Percentiles rank a stretch among this genome's conserved stretches.
Conservation (phyloP, 1,140 invertebrate species). For the Stenopsyche tienmushanensis region DNA sequence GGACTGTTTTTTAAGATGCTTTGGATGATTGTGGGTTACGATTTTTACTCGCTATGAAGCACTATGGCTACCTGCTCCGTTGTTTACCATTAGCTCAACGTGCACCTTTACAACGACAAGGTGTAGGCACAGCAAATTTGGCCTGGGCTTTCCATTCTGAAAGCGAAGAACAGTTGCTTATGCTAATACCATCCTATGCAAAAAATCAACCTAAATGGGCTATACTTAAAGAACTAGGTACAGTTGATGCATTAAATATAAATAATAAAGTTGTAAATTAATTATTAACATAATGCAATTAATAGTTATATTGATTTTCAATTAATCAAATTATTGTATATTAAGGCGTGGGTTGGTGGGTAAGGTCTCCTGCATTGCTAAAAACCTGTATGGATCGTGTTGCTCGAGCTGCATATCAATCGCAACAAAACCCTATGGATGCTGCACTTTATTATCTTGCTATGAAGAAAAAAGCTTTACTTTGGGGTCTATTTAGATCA, state of each 20-base stretch:
- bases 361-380: conserved; percentile 82
- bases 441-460: conserved; percentile 97
- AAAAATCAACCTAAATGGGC: conserved; percentile 86
- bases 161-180: conserved; percentile 92
- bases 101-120: conserved; percentile 82
- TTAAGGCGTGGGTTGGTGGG: conserved; percentile 93
- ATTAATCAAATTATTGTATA: not conserved
- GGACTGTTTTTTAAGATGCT: conserved; percentile 72
- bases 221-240: conserved; percentile 83
- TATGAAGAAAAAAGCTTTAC: conserved; percentile 96
- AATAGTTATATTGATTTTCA: conserved; percentile 9
- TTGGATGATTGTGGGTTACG: conserved; percentile 96
- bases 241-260: conserved; percentile 1
- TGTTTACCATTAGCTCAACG: conserved; percentile 89
- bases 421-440: conserved; percentile 92
- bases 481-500: conserved; percentile 94
- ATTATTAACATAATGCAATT: too few species aligned
- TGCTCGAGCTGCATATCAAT: conserved; percentile 88
- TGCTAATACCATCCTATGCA: conserved; percentile 84
- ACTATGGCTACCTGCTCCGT: conserved; percentile 91
- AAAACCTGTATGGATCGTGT: conserved; percentile 89
- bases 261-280: not conserved
- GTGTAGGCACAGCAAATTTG: conserved; percentile 89
- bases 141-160: conserved; percentile 99
- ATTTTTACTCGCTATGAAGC: conserved; percentile 96